Percentiles rank a stretch among this genome's conserved stretches.
Conservation (phyloP, 1,140 invertebrate species). For the Diorhabda elongata region DNA sequence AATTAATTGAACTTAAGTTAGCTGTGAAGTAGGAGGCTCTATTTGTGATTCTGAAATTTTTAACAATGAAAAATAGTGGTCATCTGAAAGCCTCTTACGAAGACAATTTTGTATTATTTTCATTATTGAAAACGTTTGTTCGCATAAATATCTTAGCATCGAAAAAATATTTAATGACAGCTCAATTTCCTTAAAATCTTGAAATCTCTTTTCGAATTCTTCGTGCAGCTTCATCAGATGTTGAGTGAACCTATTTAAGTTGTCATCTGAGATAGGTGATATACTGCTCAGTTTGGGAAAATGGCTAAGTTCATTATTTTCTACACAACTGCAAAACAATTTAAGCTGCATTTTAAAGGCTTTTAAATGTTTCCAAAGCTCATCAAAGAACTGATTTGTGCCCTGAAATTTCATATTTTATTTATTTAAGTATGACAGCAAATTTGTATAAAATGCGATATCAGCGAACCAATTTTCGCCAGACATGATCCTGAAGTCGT, state of each 20-base stretch:
- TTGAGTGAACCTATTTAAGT: background rate
- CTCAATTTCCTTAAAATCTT: background rate
- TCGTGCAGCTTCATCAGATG: background rate
- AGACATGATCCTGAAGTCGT: background rate
- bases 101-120: background rate
- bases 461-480: background rate
- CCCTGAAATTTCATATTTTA: background rate
- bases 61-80: background rate
- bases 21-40: background rate
- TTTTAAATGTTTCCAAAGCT: background rate
- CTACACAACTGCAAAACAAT: background rate
- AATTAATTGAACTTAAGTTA: no score
- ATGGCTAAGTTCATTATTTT: background rate
- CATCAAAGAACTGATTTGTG: background rate
- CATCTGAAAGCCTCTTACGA: background rate
- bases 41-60: background rate
- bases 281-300: background rate
- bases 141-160: background rate
- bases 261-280: background rate
- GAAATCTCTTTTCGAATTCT: background rate
- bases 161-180: background rate
- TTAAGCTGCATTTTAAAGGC: background rate
- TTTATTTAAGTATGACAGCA: background rate
- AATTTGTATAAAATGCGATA: background rate
- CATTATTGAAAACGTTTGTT: background rate